phyloP scores from a whole-genome alignment of 2,113 vertebrate genomes.

The Microtus oregoni region DNA sequence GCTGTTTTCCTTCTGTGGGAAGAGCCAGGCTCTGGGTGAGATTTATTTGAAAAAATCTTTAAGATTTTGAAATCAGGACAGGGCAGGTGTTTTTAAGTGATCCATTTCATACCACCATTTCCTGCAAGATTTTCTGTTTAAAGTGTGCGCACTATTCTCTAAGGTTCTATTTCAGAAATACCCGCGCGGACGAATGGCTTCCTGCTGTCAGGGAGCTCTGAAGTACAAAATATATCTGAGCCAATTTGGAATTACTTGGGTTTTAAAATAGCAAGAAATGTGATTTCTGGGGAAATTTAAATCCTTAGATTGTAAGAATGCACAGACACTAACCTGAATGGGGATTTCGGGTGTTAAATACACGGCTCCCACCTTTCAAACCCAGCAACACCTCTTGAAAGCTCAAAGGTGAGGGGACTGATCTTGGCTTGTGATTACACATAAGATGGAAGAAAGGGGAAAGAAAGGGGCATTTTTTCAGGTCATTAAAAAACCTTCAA shows the following conservation, averaged over 20 bases:
- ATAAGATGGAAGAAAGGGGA: background rate
- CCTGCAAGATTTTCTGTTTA: background rate
- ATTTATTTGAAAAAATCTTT: constrained; percentile 61
- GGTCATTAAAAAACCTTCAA: constrained; percentile 27
- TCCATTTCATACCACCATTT: background rate
- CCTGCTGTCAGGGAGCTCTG: background rate
- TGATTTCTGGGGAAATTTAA: background rate
- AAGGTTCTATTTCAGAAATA: constrained; percentile 47
- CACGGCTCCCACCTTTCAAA: background rate
- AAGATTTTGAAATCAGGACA: background rate
- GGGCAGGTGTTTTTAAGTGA: background rate
- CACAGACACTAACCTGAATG: background rate
- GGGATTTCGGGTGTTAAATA: background rate
- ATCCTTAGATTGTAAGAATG: constrained; percentile 2
- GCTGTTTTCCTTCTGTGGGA: constrained; percentile 25
- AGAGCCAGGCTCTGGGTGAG: background rate
- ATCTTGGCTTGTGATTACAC: background rate
- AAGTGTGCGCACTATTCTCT: background rate
- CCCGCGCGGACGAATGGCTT: background rate
- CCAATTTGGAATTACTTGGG: background rate
- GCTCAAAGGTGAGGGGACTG: background rate
- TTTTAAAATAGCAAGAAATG: constrained; percentile 1
- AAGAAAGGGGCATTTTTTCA: constrained; percentile 17
- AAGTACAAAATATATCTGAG: background rate
- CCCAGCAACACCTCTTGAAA: background rate